These are phyloP conservation scores for Brotula barbata DNA, from an alignment of 2,797 vertebrate species.

Conservation along the genomic window DNA sequence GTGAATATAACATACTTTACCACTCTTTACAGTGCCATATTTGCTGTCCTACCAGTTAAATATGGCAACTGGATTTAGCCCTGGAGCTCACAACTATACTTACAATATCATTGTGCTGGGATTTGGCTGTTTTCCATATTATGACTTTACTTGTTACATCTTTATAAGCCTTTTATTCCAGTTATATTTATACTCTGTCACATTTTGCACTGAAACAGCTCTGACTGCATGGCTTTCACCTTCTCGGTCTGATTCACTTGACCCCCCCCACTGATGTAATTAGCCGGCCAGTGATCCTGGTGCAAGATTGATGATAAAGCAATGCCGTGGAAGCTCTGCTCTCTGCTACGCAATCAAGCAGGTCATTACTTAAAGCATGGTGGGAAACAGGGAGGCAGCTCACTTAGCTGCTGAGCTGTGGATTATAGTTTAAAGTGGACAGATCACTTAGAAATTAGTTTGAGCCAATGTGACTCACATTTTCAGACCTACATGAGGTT, in stretches of 20 bases:
- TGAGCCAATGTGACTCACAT: not conserved
- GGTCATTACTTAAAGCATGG: conserved; percentile 12
- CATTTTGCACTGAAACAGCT: not conserved
- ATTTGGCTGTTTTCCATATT: too few relatives aligned
- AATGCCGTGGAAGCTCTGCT: conserved; percentile 8
- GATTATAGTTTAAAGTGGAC: not conserved
- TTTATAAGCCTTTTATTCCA: not conserved
- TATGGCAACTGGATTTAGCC: too few relatives aligned
- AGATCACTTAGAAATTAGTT: not conserved
- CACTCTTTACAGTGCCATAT: too few relatives aligned
- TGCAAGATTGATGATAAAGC: conserved; percentile 34
- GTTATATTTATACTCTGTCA: too few relatives aligned
- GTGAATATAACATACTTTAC: too few relatives aligned
- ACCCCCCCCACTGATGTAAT: conserved; percentile 34
- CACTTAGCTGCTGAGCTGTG: conserved; percentile 18
- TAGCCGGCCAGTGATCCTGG: conserved; percentile 16
- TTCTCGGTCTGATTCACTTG: not conserved
- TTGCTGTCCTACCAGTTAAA: too few relatives aligned
- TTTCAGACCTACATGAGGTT: not conserved
- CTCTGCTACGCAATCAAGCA: conserved; percentile 1
- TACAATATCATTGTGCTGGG: too few relatives aligned
- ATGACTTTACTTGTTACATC: too few relatives aligned
- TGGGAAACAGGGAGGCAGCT: conserved; percentile 11
- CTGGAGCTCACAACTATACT: too few relatives aligned
- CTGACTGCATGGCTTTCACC: not conserved